Conservation (phyloP, 2,797 vertebrate species). For the Brotogeris chrysoptera region DNA sequence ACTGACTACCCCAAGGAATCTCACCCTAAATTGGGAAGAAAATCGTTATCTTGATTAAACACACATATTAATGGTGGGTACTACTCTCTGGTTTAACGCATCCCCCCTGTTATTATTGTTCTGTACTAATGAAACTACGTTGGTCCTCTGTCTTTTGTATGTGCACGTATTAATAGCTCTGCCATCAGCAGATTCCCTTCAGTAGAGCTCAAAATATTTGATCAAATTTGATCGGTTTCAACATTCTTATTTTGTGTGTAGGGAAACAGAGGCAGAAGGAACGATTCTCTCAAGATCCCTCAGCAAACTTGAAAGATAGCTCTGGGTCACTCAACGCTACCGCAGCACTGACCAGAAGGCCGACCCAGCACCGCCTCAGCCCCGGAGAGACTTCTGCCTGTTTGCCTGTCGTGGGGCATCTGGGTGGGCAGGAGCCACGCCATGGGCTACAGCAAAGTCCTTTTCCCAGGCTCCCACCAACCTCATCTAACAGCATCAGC, state of each 20-base stretch:
- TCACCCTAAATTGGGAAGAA: not conserved
- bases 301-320: not conserved
- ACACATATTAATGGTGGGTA: not conserved
- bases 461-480: not conserved
- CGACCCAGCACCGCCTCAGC: not conserved
- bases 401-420: no score
- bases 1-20: not conserved
- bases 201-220: not conserved
- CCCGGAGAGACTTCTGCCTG: not conserved
- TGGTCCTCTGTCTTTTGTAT: not conserved
- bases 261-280: not conserved
- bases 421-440: fast-evolving
- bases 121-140: not conserved
- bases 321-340: not conserved
- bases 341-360: not conserved
- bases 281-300: not conserved
- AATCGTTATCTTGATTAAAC: not conserved
- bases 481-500: not conserved
- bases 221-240: not conserved
- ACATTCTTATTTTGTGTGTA: not conserved
- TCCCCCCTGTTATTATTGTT: not conserved
- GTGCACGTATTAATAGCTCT: not conserved
- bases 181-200: not conserved
- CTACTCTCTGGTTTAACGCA: not conserved
- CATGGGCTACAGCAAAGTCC: not conserved